These are phyloP conservation scores for Parasteatoda lunata DNA, from an alignment of 2,888 invertebrate species.

Conservation along the genomic window DNA sequence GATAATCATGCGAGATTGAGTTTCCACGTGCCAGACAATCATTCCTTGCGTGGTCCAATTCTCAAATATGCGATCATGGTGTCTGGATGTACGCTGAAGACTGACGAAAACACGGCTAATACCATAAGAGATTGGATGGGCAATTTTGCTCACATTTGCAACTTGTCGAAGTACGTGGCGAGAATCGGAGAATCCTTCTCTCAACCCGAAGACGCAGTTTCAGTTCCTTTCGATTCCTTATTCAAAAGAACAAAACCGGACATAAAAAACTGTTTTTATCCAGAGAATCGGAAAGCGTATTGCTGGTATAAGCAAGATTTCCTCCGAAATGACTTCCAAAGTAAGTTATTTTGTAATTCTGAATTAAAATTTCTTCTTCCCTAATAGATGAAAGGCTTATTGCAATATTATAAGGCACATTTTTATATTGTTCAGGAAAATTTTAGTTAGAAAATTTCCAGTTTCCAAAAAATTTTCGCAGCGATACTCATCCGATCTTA, in stretches of 20 bases:
- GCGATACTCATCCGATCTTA: too few relatives aligned
- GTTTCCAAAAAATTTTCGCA: too few relatives aligned
- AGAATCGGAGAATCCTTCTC: slow-evolving; percentile 71
- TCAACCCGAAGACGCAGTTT: slow-evolving; percentile 60
- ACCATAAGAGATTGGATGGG: slow-evolving; percentile 69
- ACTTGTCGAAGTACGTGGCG: slow-evolving; percentile 70
- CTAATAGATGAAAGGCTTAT: too few relatives aligned
- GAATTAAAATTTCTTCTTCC: too few relatives aligned
- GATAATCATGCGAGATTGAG: slow-evolving; percentile 28
- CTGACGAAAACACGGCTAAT: slow-evolving; percentile 33
- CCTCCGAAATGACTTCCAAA: slow-evolving; percentile 49
- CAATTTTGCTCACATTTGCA: slow-evolving; percentile 68
- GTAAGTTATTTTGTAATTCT: slow-evolving; percentile 25
- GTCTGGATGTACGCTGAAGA: slow-evolving; percentile 69
- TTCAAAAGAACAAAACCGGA: slow-evolving; percentile 38
- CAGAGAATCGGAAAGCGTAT: slow-evolving; percentile 35
- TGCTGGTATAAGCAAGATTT: slow-evolving; percentile 69
- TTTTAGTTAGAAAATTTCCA: too few relatives aligned
- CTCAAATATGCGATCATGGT: slow-evolving; percentile 35
- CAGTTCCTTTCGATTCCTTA: slow-evolving; percentile 38
- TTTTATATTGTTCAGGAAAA: too few relatives aligned
- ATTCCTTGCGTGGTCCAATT: slow-evolving; percentile 46
- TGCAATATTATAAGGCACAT: too few relatives aligned
- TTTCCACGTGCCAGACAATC: slow-evolving; percentile 3
- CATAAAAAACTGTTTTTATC: slow-evolving; percentile 44